A percentile compares a stretch with the other conserved stretches of the same genome.
phyloP scores from a whole-genome alignment of 1,140 invertebrate species.

The Bombus consobrinus region DNA sequence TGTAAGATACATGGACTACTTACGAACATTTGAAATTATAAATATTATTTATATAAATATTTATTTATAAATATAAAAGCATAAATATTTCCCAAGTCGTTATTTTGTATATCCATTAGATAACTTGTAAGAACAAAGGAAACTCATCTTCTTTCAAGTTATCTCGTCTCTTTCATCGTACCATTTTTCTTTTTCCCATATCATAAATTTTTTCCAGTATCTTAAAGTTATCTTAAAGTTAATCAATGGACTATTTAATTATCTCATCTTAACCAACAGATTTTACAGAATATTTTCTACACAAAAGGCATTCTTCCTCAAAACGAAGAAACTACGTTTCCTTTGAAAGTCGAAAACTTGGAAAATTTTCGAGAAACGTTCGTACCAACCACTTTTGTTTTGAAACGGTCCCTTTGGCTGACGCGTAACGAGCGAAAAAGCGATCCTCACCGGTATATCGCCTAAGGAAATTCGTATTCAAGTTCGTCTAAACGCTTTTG shows the following conservation, averaged over 20 bases:
- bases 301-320: background rate
- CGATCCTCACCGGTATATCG: background rate
- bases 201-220: background rate
- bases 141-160: too few species aligned
- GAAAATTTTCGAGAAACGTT: too few species aligned
- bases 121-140: too few species aligned
- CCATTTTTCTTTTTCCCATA: background rate
- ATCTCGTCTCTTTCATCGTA: too few species aligned
- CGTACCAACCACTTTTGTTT: background rate
- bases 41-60: too few species aligned
- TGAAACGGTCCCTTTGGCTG: background rate
- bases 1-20: too few species aligned
- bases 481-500: slow-evolving; percentile 14
- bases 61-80: too few species aligned
- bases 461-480: background rate
- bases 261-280: background rate
- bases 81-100: background rate
- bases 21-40: too few species aligned
- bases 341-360: too few species aligned
- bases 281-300: background rate
- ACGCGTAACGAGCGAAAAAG: background rate
- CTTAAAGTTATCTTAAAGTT: too few species aligned
- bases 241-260: background rate
- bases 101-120: too few species aligned
- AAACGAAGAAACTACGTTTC: background rate